Evolutionary conservation across 2,888 invertebrate species (phyloP).

Genomic region (Rapana venosa): DNA sequence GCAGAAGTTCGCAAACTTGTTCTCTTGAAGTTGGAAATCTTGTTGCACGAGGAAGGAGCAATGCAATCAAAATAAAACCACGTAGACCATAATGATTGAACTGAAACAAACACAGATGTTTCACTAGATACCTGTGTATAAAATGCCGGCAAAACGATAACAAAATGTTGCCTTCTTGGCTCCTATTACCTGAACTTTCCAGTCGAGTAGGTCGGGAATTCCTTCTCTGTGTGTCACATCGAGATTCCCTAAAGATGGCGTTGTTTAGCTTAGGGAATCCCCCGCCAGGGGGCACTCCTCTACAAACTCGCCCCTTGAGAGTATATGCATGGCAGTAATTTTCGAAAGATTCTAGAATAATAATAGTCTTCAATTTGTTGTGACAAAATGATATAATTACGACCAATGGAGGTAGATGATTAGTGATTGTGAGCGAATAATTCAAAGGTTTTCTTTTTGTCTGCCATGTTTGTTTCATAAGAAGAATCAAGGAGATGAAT

Average conservation of each 20-base stretch:
- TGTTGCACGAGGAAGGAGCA: not conserved
- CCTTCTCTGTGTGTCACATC: constrained; percentile 41
- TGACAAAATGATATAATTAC: no score
- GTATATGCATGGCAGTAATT: not conserved
- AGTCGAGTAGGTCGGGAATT: constrained; percentile 36
- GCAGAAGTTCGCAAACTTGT: no score
- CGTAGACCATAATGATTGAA: not conserved
- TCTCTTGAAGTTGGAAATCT: no score
- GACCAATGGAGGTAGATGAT: no score
- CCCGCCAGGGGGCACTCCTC: constrained; percentile 49
- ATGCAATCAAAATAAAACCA: not conserved
- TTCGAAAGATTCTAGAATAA: not conserved
- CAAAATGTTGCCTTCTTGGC: not conserved
- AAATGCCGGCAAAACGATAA: not conserved
- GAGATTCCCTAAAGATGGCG: constrained; percentile 46
- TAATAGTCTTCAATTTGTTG: no score
- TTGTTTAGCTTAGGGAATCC: constrained; percentile 47
- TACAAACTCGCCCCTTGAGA: not conserved
- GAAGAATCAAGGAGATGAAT: no score
- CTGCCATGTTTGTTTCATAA: no score
- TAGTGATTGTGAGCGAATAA: no score
- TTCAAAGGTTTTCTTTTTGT: no score
- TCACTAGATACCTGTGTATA: not conserved
- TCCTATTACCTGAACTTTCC: constrained; percentile 31
- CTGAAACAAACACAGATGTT: not conserved